Percentiles rank a stretch among this genome's conserved stretches.
Evolutionary conservation across 2,888 invertebrate species (phyloP).

Genomic region (Pandemis heparana): DNA sequence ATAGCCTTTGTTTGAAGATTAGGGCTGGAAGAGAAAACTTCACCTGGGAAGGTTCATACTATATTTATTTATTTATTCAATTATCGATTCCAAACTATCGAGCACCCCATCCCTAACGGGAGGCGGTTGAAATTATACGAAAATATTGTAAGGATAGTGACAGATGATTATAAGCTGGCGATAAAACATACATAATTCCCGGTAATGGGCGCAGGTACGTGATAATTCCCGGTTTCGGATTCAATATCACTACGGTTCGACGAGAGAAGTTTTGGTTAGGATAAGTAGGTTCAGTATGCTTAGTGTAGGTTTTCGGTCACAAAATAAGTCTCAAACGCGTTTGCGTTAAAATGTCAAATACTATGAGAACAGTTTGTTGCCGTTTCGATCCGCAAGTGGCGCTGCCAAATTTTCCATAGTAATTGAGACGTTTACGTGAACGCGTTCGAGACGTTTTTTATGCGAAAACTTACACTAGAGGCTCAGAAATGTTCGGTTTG

Average conservation of each 20-base stretch:
- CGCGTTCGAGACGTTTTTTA: no score
- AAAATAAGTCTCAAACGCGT: no score
- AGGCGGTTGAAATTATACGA: slow-evolving; percentile 82
- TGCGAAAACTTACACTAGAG: no score
- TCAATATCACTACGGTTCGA: slow-evolving; percentile 68
- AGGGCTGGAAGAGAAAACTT: no score
- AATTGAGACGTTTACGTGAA: no score
- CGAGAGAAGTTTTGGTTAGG: slow-evolving; percentile 8
- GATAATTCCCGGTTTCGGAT: slow-evolving; percentile 72
- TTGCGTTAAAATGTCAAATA: no score
- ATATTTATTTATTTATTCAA: not conserved
- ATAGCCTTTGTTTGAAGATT: no score
- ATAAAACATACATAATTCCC: slow-evolving; percentile 86
- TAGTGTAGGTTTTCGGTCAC: no score
- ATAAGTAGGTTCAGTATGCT: slow-evolving; percentile 34
- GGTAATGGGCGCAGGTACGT: slow-evolving; percentile 70
- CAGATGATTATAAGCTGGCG: slow-evolving; percentile 85
- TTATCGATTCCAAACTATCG: slow-evolving; percentile 30
- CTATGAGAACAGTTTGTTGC: no score
- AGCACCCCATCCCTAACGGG: slow-evolving; percentile 63
- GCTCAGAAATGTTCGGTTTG: not conserved
- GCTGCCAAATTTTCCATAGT: no score
- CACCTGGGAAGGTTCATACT: no score
- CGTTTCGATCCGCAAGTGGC: no score
- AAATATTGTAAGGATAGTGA: slow-evolving; percentile 85